Base-by-base conservation (phyloP, 2,888 invertebrate genomes). In the Rugalucina vietnamica region DNA sequence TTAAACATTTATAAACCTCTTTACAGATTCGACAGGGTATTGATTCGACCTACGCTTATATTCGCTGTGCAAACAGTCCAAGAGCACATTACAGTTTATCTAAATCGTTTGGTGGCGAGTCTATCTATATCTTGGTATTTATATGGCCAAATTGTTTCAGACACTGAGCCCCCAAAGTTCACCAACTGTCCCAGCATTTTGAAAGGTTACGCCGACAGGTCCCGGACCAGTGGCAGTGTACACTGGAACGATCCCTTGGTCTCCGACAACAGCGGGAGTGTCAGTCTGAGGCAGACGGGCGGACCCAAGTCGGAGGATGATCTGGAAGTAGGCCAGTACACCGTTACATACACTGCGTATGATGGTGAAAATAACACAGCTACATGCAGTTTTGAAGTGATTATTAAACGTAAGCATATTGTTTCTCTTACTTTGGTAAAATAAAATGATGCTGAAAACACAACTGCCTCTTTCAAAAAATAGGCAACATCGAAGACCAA, bases 381-480 rank as follows among this genome's bases (percentile, higher is more conserved):
- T 2, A 39, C 18, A 0, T 90, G 90, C 57, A 50, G 57, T 32
- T 86, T 88, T 36, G 82, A 86, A n/a, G 50, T 90, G 5, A 74
- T 88, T 8, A 76, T 90, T 8, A 90, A 88, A 85, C 84, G 90
- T 88, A 79, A 43, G 81, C 77, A n/a, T n/a, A n/a, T n/a, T n/a
- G n/a, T n/a, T n/a, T n/a, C n/a, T n/a, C n/a, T n/a, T n/a, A n/a
- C n/a, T n/a, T n/a, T n/a, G n/a, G n/a, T n/a, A n/a, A n/a, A n/a
- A n/a, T n/a, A n/a, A n/a, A n/a, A n/a, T n/a, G n/a, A n/a, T n/a
- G n/a, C n/a, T n/a, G n/a, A n/a, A n/a, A n/a, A n/a, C n/a, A n/a
- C n/a, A n/a, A n/a, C n/a, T n/a, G n/a, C n/a, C n/a, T n/a, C n/a
- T n/a, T n/a, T n/a, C n/a, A n/a, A n/a, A n/a, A n/a, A n/a, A n/a